Evolutionary conservation across 2,797 vertebrate genomes (phyloP).

Genomic region (Manis crassicaudata): DNA sequence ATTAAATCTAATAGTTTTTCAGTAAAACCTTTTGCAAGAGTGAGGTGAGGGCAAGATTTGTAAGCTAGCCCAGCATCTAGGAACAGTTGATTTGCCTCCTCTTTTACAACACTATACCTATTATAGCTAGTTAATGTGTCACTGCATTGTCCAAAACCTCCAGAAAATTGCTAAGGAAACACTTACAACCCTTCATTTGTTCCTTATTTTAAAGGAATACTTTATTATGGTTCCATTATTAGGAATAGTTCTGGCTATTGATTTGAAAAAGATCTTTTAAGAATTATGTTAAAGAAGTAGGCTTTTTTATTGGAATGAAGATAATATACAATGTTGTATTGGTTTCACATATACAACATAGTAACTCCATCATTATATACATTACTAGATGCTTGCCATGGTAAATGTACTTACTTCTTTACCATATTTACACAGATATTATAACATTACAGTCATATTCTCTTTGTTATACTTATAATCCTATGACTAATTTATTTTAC

Average conservation of each 20-base stretch:
- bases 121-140: not conserved
- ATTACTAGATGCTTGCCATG: no score
- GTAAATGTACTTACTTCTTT: no score
- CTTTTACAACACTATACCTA: not conserved
- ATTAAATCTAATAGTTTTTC: constrained; percentile 48
- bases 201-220: not conserved
- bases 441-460: no score
- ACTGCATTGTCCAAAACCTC: not conserved
- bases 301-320: not conserved
- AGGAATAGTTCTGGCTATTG: not conserved
- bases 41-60: not conserved
- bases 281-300: not conserved
- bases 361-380: no score
- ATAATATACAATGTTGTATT: no score
- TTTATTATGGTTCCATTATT: not conserved
- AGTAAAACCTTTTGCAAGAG: not conserved
- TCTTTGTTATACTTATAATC: no score
- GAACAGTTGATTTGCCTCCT: not conserved
- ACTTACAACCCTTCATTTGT: not conserved
- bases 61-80: not conserved
- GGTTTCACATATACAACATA: no score
- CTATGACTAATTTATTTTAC: no score
- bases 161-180: constrained; percentile 14
- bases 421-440: no score
- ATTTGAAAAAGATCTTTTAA: not conserved